Evolutionary conservation across 1,140 invertebrate genomes (phyloP).

Genomic region (Brachionus asplanchnoidis): DNA sequence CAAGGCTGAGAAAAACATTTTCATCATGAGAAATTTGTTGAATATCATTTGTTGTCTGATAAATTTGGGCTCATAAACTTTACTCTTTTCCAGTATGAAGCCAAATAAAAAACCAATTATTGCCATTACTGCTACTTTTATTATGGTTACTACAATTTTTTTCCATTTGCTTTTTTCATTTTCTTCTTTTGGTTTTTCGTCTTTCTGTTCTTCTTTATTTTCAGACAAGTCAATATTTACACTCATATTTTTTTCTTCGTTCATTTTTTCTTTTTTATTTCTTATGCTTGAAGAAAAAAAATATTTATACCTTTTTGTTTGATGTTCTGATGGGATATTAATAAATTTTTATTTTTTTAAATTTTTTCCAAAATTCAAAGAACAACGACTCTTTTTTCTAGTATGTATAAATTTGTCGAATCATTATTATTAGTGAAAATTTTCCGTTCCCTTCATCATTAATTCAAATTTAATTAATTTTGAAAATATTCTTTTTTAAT

Average conservation of each 20-base stretch:
- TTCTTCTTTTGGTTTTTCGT: neutral
- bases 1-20: conserved; percentile 32
- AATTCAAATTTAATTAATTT: neutral
- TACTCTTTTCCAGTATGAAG: conserved; percentile 2
- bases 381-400: neutral
- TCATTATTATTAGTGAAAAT: neutral
- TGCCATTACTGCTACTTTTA: neutral
- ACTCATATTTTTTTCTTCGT: neutral
- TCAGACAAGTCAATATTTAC: neutral
- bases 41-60: conserved; percentile 35
- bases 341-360: neutral
- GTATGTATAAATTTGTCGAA: neutral
- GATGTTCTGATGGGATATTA: neutral
- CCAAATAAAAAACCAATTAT: neutral
- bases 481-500: neutral
- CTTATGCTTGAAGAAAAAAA: neutral
- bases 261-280: neutral
- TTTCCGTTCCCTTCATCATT: neutral
- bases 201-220: neutral
- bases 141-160: neutral
- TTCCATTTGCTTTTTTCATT: neutral
- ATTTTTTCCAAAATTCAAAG: neutral
- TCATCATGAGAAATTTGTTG: conserved; percentile 33
- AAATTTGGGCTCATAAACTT: conserved; percentile 26
- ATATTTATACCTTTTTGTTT: neutral